Conservation (phyloP, 2,797 vertebrate genomes). For the Numenius phaeopus region DNA sequence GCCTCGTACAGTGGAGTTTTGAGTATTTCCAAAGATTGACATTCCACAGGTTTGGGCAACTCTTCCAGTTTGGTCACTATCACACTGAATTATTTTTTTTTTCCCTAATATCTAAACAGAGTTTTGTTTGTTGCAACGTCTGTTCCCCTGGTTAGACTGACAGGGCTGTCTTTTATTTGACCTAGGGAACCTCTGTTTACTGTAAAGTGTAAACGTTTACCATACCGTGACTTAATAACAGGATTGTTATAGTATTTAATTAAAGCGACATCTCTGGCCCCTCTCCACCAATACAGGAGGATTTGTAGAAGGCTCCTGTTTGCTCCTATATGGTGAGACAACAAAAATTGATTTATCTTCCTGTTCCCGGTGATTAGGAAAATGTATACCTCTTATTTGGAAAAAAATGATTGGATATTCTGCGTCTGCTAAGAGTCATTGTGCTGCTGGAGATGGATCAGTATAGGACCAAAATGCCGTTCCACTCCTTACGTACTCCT, state of each 20-base stretch:
- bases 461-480: background rate
- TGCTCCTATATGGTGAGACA: background rate
- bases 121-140: background rate
- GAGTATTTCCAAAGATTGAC: background rate
- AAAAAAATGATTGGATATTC: background rate
- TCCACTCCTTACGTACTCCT: background rate
- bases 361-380: background rate
- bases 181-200: background rate
- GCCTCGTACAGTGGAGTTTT: background rate
- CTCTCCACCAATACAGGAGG: background rate
- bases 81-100: background rate
- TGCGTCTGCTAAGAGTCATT: background rate
- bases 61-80: background rate
- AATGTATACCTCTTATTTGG: background rate
- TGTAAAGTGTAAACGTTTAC: background rate
- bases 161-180: background rate
- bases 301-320: background rate
- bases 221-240: background rate
- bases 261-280: background rate
- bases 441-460: background rate
- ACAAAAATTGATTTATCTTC: background rate
- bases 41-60: background rate
- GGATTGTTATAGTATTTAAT: background rate
- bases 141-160: background rate
- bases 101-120: background rate